Evolutionary conservation across 2,113 vertebrate genomes (phyloP), one percentile per base, ranked within the genome.

Genomic region (Gopherus evgoodei): DNA sequence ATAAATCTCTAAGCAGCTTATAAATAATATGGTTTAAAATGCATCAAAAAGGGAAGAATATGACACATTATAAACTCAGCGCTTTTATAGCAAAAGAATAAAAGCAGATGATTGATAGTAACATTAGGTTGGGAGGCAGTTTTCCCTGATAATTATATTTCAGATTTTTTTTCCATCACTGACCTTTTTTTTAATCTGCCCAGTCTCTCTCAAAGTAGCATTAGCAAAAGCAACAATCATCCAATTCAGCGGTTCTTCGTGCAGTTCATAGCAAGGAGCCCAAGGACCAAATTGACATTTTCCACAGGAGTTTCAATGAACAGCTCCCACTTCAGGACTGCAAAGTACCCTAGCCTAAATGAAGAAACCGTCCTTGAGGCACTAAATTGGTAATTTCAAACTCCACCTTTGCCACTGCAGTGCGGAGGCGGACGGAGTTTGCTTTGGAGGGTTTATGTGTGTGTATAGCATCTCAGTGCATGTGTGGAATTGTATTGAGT

Each of bases 211-310:
- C 47, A 83, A 96, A 31, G 16, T 81, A 47, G 84, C 93, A 90
- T 94, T 93, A 93, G 90, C 72, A 96, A 90, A 96, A 91, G 42
- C 0, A 0, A 47, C 88, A 91, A 12, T 75, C 12, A 24, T 85
- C 35, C 47, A 90, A 83, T 50, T 50, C 35, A 53, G 29, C 44
- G 29, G 21, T 89, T 84, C 89, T 89, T 89, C 7, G 59, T 86
- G 19, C 2, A 1, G 0, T 90, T 95, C 95, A 76, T 93, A 47
- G 47, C 90, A 94, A 83, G 82, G 19, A 85, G 82, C 79, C 86
- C 84, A 75, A 94, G 88, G 86, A 93, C 27, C 11, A 95, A 83
- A 42, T 87, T 94, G 94, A 94, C 47, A 69, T 93, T 95, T 95
- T 95, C 82, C 69, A n/a, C 62, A 87, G 8, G 21, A 19, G 42